Evolutionary conservation across 2,113 vertebrate genomes (phyloP).

Genomic region (Ariopsis seemanni): DNA sequence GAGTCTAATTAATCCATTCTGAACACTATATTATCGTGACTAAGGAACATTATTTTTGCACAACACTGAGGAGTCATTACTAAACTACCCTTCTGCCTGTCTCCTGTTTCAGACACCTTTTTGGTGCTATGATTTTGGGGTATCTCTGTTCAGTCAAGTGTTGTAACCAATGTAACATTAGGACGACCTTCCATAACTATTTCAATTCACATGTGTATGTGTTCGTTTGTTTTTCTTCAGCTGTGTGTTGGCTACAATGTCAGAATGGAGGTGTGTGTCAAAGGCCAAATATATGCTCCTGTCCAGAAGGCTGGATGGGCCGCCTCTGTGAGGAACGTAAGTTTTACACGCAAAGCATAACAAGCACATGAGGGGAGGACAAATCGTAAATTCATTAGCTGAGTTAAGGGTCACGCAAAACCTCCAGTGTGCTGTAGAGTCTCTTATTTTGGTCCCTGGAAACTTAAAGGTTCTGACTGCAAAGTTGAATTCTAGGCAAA

Average conservation of each 20-base stretch:
- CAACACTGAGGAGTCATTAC: neutral
- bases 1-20: neutral
- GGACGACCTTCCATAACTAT: neutral
- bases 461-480: too few relatives aligned
- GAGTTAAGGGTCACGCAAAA: neutral
- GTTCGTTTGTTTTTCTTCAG: conserved; percentile 67
- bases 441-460: neutral
- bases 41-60: neutral
- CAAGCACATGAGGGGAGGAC: neutral
- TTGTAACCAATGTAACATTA: neutral
- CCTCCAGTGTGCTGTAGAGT: neutral
- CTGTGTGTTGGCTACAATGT: conserved; percentile 90
- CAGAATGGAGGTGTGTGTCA: conserved; percentile 93
- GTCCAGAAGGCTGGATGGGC: conserved; percentile 95
- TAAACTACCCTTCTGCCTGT: conserved; percentile 11
- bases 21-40: neutral
- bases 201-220: neutral
- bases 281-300: conserved; percentile 89
- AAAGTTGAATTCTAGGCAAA: too few relatives aligned
- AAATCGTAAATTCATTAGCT: neutral
- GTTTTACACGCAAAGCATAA: conserved; percentile 60
- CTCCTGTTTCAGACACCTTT: neutral
- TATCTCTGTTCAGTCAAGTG: neutral
- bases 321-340: conserved; percentile 93
- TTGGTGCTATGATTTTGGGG: neutral